Evolutionary conservation across 2,888 invertebrate species (phyloP), one percentile per base, ranked within the genome.

Genomic region (Ceriagrion tenellum): DNA sequence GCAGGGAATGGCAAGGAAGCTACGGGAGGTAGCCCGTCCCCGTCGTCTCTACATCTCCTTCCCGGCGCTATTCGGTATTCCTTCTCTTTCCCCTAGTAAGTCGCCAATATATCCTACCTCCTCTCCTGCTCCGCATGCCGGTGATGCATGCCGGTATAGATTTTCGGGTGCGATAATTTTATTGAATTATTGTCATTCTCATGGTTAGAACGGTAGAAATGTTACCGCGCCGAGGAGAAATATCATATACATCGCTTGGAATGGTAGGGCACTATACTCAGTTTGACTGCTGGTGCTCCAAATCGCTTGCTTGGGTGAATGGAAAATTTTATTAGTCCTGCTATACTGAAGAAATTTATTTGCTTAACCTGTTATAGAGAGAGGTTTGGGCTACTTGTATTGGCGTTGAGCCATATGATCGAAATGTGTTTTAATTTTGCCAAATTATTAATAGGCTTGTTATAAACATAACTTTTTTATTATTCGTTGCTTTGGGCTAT

Each of bases 81-180:
- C 35, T 35, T 81, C 35, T 18, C 30, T 81, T 35, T 4, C 81
- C 81, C 81, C 16, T 26, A 69, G 69, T 69, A 69, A 69, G 69
- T 69, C 69, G 69, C 69, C 69, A 26, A 26, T 69, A 26, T 8
- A 26, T 69, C 12, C 10, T 69, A n/a, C 26, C n/a, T 26, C n/a
- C 69, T 26, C n/a, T 26, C 69, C 59, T 18, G 69, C 69, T 69
- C 69, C 69, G 69, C 47, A n/a, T n/a, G n/a, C n/a, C 8, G 69
- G 69, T 69, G 69, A 69, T 69, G 69, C 69, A 69, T 69, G 69
- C n/a, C 69, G 69, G 69, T 23, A n/a, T 69, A 69, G 69, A 69
- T 69, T 69, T n/a, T 69, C n/a, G 69, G 13, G 18, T 81, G 81
- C 35, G 81, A 35, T 81, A 35, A 81, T 81, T 35, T 81, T 81